Evolutionary conservation across 2,797 vertebrate species (phyloP).

Genomic region (Acestrorhynchus altus): DNA sequence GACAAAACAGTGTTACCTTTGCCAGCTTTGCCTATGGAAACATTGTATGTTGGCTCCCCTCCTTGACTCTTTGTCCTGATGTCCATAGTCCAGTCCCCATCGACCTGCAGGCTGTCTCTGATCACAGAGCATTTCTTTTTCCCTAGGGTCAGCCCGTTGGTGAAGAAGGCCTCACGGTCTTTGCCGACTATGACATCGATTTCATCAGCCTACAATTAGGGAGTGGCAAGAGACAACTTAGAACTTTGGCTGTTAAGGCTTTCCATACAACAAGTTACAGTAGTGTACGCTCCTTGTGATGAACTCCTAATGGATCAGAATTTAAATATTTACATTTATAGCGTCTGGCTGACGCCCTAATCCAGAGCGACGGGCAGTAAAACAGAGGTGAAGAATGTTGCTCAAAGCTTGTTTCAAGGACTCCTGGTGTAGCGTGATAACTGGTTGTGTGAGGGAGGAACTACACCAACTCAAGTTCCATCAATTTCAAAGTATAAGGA

Average conservation of each 20-base stretch:
- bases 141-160: slow-evolving; percentile 86
- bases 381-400: too few species aligned
- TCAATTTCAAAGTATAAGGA: too few species aligned
- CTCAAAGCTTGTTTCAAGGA: too few species aligned
- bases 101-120: slow-evolving; percentile 87
- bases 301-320: too few species aligned
- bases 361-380: too few species aligned
- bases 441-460: too few species aligned
- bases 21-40: slow-evolving; percentile 86
- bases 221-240: neutral
- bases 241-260: neutral
- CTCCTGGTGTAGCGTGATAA: too few species aligned
- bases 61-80: slow-evolving; percentile 92
- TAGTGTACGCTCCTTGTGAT: too few species aligned
- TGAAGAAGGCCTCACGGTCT: slow-evolving; percentile 89
- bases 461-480: too few species aligned
- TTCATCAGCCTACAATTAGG: slow-evolving; percentile 69
- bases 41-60: slow-evolving; percentile 89
- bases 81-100: slow-evolving; percentile 91
- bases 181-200: slow-evolving; percentile 89
- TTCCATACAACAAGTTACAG: neutral
- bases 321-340: too few species aligned
- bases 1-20: slow-evolving; percentile 54
- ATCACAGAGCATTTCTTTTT: slow-evolving; percentile 92
- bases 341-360: too few species aligned